A percentile compares a stretch with the other conserved stretches of the same genome.
Evolutionary conservation across 2,113 vertebrate species (phyloP).

Genomic region (Lonchura striata): DNA sequence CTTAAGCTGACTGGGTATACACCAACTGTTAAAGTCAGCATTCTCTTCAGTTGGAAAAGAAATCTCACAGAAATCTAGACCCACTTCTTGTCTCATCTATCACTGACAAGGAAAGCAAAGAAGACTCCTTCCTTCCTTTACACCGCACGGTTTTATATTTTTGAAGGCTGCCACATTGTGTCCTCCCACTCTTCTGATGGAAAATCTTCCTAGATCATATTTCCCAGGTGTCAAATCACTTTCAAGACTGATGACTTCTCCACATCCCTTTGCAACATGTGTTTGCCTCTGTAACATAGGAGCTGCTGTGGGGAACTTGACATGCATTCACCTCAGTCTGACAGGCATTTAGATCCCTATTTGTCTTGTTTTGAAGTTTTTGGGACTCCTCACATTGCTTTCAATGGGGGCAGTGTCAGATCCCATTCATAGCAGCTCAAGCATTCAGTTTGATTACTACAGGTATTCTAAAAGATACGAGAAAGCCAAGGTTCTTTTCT

Average conservation of each 20-base stretch:
- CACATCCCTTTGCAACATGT: not conserved
- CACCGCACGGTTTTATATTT: not conserved
- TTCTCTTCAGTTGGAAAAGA: not conserved
- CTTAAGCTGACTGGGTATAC: not conserved
- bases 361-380: not conserved
- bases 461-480: not conserved
- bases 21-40: not conserved
- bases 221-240: not conserved
- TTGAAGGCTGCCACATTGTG: not conserved
- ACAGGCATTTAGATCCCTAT: not conserved
- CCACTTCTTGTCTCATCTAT: not conserved
- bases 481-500: not conserved
- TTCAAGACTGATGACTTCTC: not conserved
- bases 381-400: not conserved
- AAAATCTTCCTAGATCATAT: not conserved
- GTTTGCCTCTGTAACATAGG: not conserved
- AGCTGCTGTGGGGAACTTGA: not conserved
- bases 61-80: not conserved
- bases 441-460: not conserved
- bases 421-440: not conserved
- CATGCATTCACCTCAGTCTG: not conserved
- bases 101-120: not conserved
- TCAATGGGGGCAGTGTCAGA: fast-evolving
- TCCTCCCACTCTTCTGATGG: not conserved
- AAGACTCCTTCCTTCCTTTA: not conserved